phyloP scores from a whole-genome alignment of 2,113 vertebrate genomes.

The Alethe diademata region DNA sequence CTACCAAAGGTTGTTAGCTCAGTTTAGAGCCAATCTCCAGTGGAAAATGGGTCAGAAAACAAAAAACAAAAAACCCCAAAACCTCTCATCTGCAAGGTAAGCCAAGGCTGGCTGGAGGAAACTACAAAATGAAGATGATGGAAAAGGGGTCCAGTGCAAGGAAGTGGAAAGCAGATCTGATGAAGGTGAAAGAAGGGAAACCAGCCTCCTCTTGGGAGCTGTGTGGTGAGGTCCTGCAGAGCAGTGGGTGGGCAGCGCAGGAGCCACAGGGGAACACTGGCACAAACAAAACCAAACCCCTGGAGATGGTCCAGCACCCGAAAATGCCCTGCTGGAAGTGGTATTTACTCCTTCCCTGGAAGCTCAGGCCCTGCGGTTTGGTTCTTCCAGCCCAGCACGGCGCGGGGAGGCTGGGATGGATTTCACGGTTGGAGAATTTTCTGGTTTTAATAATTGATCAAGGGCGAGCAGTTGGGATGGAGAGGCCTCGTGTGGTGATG shows the following conservation, averaged over 20 bases:
- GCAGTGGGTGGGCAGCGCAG: background rate
- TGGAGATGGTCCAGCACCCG: background rate
- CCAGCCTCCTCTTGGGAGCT: background rate
- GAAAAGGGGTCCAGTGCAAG: background rate
- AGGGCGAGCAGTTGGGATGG: background rate
- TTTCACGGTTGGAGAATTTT: slow-evolving; percentile 14
- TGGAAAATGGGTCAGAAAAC: background rate
- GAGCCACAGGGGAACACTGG: rapidly evolving
- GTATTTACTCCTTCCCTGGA: background rate
- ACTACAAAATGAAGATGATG: background rate
- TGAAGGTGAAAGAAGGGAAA: background rate
- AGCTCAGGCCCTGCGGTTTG: background rate
- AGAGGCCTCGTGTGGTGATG: background rate
- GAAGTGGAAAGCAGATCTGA: background rate
- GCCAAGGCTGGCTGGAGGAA: background rate
- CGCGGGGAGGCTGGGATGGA: background rate
- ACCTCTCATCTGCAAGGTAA: background rate
- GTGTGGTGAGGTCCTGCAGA: background rate
- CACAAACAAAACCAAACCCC: background rate
- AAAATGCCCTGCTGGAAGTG: background rate
- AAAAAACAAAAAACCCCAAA: too few relatives aligned
- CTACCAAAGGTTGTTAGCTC: background rate
- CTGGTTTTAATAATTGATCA: slow-evolving; percentile 36
- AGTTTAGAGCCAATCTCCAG: background rate
- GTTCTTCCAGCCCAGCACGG: background rate